phyloP scores from a whole-genome alignment of 37 sponge, comb jelly and placozoan genomes.

The Mnemiopsis leidyi region DNA sequence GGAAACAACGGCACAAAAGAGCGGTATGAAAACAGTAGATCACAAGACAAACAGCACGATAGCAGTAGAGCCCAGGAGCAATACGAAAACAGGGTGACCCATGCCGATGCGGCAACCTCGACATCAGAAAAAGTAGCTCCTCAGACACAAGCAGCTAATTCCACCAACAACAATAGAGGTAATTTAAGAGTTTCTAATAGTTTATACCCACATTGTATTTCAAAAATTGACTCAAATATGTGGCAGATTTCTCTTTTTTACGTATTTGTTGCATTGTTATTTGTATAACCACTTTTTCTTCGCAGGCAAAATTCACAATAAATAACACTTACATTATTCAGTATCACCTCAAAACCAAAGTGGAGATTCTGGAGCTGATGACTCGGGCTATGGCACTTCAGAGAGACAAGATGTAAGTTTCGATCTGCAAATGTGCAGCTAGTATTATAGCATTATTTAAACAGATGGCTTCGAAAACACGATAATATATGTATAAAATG shows the following conservation, averaged over 20 bases:
- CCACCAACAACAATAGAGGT: neutral
- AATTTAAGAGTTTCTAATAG: no score
- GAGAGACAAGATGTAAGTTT: neutral
- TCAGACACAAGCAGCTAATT: neutral
- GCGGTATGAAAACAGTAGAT: neutral
- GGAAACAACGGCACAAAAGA: no score
- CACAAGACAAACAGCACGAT: neutral
- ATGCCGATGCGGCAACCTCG: neutral
- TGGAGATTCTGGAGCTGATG: conserved; percentile 56
- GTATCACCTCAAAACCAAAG: conserved; percentile 24
- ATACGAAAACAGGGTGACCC: neutral
- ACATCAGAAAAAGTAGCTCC: neutral
- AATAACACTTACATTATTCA: neutral
- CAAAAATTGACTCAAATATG: no score
- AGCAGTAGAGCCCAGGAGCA: neutral
- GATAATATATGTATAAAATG: no score
- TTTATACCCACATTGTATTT: no score
- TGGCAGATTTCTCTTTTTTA: no score
- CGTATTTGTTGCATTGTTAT: no score
- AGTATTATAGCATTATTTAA: no score
- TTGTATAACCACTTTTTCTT: no score
- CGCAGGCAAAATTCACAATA: no score
- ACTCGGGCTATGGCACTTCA: conserved; percentile 36
- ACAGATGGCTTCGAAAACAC: no score
- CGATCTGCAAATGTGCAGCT: neutral